phyloP scores from a whole-genome alignment of 2,888 invertebrate genomes.

The Lamellibrachia columna region DNA sequence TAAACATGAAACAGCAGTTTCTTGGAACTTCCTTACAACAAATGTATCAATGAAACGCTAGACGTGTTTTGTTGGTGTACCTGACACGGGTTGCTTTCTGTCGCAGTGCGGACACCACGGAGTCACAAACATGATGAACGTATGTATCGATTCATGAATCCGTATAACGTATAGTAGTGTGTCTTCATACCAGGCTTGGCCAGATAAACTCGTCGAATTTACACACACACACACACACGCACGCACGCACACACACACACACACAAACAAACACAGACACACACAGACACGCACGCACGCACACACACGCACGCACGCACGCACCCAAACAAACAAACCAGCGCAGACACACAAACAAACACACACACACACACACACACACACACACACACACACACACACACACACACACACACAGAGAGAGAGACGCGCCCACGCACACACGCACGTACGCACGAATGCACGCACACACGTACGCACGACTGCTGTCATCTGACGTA shows the following conservation, averaged over 20 bases:
- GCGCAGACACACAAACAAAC: not conserved
- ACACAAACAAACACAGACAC: too few relatives aligned
- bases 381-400: not conserved
- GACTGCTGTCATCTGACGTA: not conserved
- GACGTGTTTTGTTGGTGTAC: too few relatives aligned
- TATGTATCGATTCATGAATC: not conserved
- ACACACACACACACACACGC: not conserved
- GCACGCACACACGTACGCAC: not conserved
- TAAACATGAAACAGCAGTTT: too few relatives aligned
- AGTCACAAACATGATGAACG: not conserved
- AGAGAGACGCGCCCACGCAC: not conserved
- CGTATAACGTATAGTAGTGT: not conserved
- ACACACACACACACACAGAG: not conserved
- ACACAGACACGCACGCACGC: too few relatives aligned
- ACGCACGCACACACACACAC: too few relatives aligned
- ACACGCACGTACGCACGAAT: not conserved
- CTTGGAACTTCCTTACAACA: too few relatives aligned
- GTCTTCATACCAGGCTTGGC: not conserved
- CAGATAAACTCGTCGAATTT: not conserved
- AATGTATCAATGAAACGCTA: too few relatives aligned
- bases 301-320: too few relatives aligned
- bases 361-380: not conserved
- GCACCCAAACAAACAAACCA: too few relatives aligned
- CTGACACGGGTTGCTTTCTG: not conserved
- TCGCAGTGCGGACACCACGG: not conserved